Conservation (phyloP, 2,797 vertebrate species). For the Spea hammondii region DNA sequence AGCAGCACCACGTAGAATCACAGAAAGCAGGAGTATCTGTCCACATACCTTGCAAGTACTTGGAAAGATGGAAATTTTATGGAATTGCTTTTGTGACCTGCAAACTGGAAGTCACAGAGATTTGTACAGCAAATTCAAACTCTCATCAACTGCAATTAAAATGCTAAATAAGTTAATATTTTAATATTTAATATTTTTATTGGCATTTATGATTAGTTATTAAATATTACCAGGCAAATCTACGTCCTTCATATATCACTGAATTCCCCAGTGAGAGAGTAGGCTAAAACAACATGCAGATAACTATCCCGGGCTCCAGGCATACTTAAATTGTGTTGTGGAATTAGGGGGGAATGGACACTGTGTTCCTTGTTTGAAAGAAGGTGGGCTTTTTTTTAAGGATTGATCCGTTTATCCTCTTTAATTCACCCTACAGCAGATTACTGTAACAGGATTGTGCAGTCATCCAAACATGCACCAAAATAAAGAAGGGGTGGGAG, state of each 20-base stretch:
- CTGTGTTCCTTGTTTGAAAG: conserved; percentile 17
- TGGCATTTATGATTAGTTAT: too few relatives aligned
- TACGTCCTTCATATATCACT: background rate
- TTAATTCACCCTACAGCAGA: conserved; percentile 52
- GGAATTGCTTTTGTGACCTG: too few relatives aligned
- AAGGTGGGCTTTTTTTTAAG: conserved; percentile 22
- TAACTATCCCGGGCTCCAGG: background rate
- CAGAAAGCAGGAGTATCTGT: too few relatives aligned
- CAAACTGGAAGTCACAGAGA: too few relatives aligned
- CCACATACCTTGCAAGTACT: too few relatives aligned
- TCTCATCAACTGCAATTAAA: too few relatives aligned
- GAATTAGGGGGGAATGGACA: conserved; percentile 19
- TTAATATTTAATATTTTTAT: too few relatives aligned
- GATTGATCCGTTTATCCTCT: conserved; percentile 21
- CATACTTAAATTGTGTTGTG: conserved; percentile 7
- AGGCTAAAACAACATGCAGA: background rate
- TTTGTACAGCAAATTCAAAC: too few relatives aligned
- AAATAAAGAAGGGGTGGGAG: conserved; percentile 57
- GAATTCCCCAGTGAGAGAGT: background rate
- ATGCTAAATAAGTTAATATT: too few relatives aligned
- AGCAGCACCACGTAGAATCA: too few relatives aligned
- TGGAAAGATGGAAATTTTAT: too few relatives aligned
- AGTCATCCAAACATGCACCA: conserved; percentile 62
- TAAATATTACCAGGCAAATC: too few relatives aligned
- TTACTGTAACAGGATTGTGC: conserved; percentile 65